Evolutionary conservation across 1,140 invertebrate species (phyloP).

Genomic region (Popillia japonica): DNA sequence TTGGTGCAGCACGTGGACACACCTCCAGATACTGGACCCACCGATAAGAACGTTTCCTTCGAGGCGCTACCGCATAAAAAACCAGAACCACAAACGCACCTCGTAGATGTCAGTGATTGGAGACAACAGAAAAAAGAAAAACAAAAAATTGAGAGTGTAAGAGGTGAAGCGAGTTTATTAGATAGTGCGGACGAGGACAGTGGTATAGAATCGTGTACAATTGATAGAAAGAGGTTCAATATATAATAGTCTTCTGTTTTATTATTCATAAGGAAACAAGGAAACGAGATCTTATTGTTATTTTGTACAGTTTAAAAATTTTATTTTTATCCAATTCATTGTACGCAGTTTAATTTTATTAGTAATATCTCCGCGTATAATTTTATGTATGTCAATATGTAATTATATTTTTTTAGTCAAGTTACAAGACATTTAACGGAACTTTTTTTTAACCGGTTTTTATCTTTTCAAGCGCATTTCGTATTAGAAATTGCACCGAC

Average conservation of each 20-base stretch:
- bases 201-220: conserved; percentile 67
- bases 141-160: conserved; percentile 41
- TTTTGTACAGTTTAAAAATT: conserved; percentile 30
- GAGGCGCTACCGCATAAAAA: conserved; percentile 56
- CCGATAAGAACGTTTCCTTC: conserved; percentile 57
- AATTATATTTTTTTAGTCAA: background rate
- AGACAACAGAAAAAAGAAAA: conserved; percentile 24
- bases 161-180: conserved; percentile 65
- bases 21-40: conserved; percentile 45
- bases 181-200: conserved; percentile 69
- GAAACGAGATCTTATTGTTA: conserved; percentile 18
- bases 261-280: background rate
- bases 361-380: background rate
- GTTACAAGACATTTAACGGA: background rate
- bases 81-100: conserved; percentile 46
- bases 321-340: conserved; percentile 1
- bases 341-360: conserved; percentile 35
- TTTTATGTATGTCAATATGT: background rate
- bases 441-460: background rate
- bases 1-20: conserved; percentile 59
- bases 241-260: conserved; percentile 17
- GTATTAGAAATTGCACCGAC: too few relatives aligned
- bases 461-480: too few relatives aligned
- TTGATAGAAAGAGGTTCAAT: conserved; percentile 61
- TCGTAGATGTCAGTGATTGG: background rate